phyloP scores from a whole-genome alignment of 2,888 invertebrate genomes.

The Drosophila testacea region DNA sequence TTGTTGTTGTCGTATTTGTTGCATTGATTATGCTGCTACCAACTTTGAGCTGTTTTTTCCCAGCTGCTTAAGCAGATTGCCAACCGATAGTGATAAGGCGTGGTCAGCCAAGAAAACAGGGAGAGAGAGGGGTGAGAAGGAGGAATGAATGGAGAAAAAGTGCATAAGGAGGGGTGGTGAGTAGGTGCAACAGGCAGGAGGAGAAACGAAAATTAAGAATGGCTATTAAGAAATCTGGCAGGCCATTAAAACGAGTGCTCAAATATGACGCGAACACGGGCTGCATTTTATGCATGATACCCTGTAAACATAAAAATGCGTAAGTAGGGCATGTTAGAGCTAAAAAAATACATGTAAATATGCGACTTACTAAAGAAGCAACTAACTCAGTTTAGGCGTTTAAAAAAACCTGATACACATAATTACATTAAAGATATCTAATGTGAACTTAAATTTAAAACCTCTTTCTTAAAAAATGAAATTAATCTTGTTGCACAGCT shows the following conservation, averaged over 20 bases:
- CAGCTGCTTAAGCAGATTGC: constrained; percentile 45
- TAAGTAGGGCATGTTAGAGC: not conserved
- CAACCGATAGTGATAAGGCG: constrained; percentile 50
- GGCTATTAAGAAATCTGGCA: constrained; percentile 75
- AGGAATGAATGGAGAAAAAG: not conserved
- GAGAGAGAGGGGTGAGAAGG: not conserved
- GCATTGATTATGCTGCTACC: constrained; percentile 58
- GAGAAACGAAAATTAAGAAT: constrained; percentile 62
- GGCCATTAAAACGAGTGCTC: constrained; percentile 64
- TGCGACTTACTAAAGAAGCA: not conserved
- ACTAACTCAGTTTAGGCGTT: too few relatives aligned
- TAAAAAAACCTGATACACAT: too few relatives aligned
- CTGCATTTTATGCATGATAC: constrained; percentile 37
- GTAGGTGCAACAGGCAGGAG: not conserved
- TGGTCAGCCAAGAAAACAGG: not conserved
- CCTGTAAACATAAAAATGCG: constrained; percentile 8
- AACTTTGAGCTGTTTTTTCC: constrained; percentile 25
- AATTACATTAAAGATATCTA: too few relatives aligned
- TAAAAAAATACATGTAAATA: not conserved
- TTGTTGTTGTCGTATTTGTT: constrained; percentile 24
- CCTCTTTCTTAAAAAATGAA: too few relatives aligned
- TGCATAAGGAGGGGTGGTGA: not conserved
- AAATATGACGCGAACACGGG: constrained; percentile 56
- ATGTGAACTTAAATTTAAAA: too few relatives aligned
- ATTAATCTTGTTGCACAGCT: too few relatives aligned